A percentile compares a stretch with the other conserved stretches of the same genome.
Conservation (phyloP, 1,140 invertebrate genomes). For the Cydia strobilella region DNA sequence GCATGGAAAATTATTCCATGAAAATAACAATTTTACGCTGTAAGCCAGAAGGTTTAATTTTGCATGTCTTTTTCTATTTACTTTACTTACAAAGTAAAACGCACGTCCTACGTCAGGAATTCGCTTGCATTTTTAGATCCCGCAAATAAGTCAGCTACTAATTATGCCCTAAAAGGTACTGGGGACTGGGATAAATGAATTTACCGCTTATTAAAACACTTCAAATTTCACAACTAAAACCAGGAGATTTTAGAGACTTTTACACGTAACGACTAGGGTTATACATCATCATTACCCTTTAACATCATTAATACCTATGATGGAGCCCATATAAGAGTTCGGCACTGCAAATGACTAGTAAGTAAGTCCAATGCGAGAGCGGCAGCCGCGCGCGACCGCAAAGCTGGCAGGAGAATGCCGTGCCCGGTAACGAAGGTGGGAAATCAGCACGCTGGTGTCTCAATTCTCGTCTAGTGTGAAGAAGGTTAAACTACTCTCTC, state of each 20-base stretch:
- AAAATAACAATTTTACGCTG: neutral
- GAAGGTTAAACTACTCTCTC: too few relatives aligned
- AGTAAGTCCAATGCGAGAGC: too few relatives aligned
- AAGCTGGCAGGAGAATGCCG: too few relatives aligned
- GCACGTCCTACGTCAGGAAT: conserved; percentile 16
- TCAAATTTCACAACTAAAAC: conserved; percentile 58
- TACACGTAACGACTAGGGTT: conserved; percentile 40
- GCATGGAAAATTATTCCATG: neutral
- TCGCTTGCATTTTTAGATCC: conserved; percentile 12
- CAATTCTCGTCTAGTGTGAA: too few relatives aligned
- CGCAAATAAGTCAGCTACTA: conserved; percentile 35
- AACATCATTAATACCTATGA: too few relatives aligned
- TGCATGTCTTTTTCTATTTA: neutral
- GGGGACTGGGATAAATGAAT: conserved; percentile 51
- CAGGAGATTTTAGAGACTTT: conserved; percentile 36
- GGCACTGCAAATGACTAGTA: too few relatives aligned
- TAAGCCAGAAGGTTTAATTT: neutral
- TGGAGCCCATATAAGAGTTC: too few relatives aligned
- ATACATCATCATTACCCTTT: too few relatives aligned
- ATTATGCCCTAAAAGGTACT: conserved; percentile 45
- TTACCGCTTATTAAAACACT: conserved; percentile 68
- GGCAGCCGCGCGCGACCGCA: too few relatives aligned
- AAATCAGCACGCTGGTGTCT: too few relatives aligned
- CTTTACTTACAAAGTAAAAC: conserved; percentile 1
- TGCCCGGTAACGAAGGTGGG: too few relatives aligned